phyloP scores from a whole-genome alignment of 2,113 vertebrate species.

The Notarius lentiginosus region DNA sequence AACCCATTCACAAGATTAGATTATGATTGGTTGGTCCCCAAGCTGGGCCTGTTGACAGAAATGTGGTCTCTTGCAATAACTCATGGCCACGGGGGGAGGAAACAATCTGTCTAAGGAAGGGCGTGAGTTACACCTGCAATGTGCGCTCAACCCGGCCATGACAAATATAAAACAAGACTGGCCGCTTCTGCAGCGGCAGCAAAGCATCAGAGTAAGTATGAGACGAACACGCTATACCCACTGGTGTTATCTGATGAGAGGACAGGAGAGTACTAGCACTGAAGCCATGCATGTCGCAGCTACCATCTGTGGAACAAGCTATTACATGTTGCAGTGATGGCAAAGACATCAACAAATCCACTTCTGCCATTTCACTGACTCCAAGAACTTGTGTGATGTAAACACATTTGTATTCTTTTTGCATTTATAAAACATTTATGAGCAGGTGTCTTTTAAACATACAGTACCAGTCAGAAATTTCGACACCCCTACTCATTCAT shows the following conservation, averaged over 20 bases:
- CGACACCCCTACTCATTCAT: too few species aligned
- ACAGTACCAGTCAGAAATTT: too few species aligned
- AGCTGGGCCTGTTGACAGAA: constrained; percentile 59
- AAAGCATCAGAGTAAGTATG: constrained; percentile 26
- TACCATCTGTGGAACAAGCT: constrained; percentile 30
- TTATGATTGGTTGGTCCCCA: constrained; percentile 63
- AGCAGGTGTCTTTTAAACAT: too few species aligned
- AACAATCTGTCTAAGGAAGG: constrained; percentile 56
- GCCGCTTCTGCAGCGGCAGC: constrained; percentile 9
- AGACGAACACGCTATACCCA: constrained; percentile 42
- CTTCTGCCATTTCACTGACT: constrained; percentile 2
- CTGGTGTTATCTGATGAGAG: constrained; percentile 36
- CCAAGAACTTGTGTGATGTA: background rate
- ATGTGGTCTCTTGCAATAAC: constrained; percentile 57
- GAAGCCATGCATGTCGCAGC: constrained; percentile 29
- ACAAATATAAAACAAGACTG: constrained; percentile 52
- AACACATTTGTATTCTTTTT: background rate
- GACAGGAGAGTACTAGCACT: constrained; percentile 12
- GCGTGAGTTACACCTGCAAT: constrained; percentile 56
- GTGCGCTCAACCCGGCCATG: constrained; percentile 52
- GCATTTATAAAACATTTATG: too few species aligned
- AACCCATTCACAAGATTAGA: constrained; percentile 61
- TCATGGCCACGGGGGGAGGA: constrained; percentile 54
- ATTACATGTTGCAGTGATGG: constrained; percentile 15
- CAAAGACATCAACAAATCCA: constrained; percentile 27